Evolutionary conservation across 2,113 vertebrate species (phyloP), one percentile per base, ranked within the genome.

Genomic region (Podarcis cretensis): DNA sequence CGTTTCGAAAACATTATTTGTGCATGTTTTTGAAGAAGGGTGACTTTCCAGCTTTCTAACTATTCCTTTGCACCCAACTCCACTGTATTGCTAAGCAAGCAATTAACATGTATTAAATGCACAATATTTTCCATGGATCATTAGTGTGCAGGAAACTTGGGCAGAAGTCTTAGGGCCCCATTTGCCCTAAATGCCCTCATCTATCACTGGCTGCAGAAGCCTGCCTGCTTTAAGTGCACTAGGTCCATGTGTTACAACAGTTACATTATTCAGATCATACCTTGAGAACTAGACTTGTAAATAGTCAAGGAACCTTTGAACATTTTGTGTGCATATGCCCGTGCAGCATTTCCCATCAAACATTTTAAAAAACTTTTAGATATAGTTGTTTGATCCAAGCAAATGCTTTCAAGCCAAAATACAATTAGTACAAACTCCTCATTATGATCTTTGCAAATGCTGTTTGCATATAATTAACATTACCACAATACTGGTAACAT

Each of bases 381-480:
- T 79, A 78, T 59, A 89, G 77, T 75, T 85, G 57, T 40, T 86
- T 8, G 69, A 75, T 90, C 43, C 77, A 9, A 84, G 30, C 7
- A n/a, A 32, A 79, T 79, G 13, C 27, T 63, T 90, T 37, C 1
- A 5, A 93, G 86, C 1, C 0, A 43, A 89, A 92, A 87, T 0
- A 13, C 18, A 89, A 78, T 21, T 25, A 79, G 30, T n/a, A 87
- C 54, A 1, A 3, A 27, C 54, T 91, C 23, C n/a, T 87, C 23
- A 69, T 5, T 92, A 78, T 81, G 87, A 91, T 87, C 81, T 80
- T 10, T 57, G 32, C 3, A 83, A 89, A 88, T 75, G 7, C 10
- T 93, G 88, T 93, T 91, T 85, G 43, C 82, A 87, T 59, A 13
- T 83, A 77, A 93, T 92, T 84, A 92, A 90, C 89, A 78, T 90